Evolutionary conservation across 2,113 vertebrate genomes (phyloP), one percentile per base, ranked within the genome.

Genomic region (Arvicanthis niloticus): DNA sequence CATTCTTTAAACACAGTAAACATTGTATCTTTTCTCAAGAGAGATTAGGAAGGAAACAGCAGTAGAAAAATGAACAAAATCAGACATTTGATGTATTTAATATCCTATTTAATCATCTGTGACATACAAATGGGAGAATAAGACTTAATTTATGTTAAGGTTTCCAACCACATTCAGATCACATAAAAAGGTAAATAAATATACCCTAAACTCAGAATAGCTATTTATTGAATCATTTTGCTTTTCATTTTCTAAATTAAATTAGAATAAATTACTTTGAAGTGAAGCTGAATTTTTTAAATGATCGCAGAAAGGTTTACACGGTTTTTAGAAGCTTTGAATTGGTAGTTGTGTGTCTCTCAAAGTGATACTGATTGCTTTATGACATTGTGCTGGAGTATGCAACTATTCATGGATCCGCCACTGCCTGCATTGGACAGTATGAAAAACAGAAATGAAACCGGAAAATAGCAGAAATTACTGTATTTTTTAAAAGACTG

Each of bases 91-190:
- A 13, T 65, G 81, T 95, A 77, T 97, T 95, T 95, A 19, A 94
- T 88, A 95, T 0, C 77, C 85, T 86, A 29, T 92, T 96, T 96
- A 84, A 31, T 96, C n/a, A 86, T 94, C 40, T 94, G 37, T 80
- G 40, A 8, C 89, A 65, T 73, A 87, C 17, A 89, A 94, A 92
- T 37, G 88, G 5, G 89, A 96, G 78, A 67, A 95, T 92, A 90
- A 91, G 58, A 95, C 48, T 95, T 92, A 91, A 93, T 95, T 96
- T 97, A 26, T 93, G 75, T 72, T 60, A 94, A 94, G 67, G 51
- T 88, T n/a, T 88, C 31, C 85, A 96, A 89, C 92, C 12, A 73
- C 58, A 45, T 0, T 0, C 87, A 97, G 34, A 76, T 53, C 91
- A 58, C 4, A 77, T 91, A 56, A 48, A 97, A 95, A 88, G 22